A percentile compares a stretch with the other conserved stretches of the same genome.
Conservation (phyloP, 2,113 vertebrate species). For the Oryzias curvinotus region DNA sequence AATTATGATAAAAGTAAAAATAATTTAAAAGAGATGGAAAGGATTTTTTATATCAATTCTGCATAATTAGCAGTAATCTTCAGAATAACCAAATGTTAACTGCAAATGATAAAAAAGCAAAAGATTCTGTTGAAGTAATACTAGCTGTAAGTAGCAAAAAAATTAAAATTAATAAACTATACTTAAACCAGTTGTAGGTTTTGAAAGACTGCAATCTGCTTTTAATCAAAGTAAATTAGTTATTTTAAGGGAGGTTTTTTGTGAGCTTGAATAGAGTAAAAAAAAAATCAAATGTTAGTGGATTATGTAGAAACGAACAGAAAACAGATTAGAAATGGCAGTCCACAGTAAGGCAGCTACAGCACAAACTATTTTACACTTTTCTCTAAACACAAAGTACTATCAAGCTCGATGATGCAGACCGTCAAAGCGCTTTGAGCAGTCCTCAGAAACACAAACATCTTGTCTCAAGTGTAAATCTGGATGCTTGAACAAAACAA, state of each 20-base stretch:
- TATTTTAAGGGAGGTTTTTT: no score
- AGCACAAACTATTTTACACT: constrained; percentile 20
- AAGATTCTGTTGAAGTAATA: no score
- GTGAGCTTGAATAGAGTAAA: constrained; percentile 23
- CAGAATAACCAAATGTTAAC: no score
- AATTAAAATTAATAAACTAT: no score
- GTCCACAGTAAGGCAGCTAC: constrained; percentile 49
- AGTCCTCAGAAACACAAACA: constrained; percentile 30
- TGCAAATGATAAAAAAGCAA: no score
- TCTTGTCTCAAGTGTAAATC: constrained; percentile 44
- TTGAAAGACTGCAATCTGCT: no score
- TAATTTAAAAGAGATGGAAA: background rate
- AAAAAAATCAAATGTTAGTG: constrained; percentile 18
- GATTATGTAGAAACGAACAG: background rate
- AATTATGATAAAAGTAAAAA: background rate
- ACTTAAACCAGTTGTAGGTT: no score
- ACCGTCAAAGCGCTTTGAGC: constrained; percentile 29
- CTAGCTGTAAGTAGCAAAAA: no score
- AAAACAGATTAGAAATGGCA: constrained; percentile 34
- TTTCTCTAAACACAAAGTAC: constrained; percentile 22
- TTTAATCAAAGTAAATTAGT: no score
- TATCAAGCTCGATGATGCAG: constrained; percentile 9
- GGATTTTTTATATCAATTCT: no score
- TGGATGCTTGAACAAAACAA: constrained; percentile 28
- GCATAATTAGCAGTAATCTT: background rate